Conservation (phyloP, 2,888 invertebrate genomes). For the Volucella bombylans region DNA sequence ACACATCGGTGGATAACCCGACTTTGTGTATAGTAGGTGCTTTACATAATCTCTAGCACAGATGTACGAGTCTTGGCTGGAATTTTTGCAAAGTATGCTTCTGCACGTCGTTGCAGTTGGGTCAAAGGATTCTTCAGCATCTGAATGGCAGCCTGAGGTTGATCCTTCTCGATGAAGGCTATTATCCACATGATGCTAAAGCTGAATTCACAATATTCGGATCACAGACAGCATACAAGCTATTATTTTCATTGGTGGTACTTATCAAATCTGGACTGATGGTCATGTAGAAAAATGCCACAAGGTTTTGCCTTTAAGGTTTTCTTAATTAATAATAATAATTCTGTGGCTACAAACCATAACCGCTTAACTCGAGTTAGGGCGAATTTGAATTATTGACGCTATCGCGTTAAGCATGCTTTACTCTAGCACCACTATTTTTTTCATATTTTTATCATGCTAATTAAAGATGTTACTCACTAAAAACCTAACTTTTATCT, state of each 20-base stretch:
- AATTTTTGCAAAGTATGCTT: slow-evolving; percentile 78
- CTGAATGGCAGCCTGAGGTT: slow-evolving; percentile 86
- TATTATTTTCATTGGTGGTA: slow-evolving; percentile 80
- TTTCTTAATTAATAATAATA: too few relatives aligned
- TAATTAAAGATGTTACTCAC: too few relatives aligned
- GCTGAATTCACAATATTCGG: slow-evolving; percentile 82
- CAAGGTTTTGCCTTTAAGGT: too few relatives aligned
- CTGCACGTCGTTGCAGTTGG: slow-evolving; percentile 85
- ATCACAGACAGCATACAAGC: slow-evolving; percentile 85
- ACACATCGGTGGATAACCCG: slow-evolving; percentile 41
- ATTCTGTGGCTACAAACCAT: too few relatives aligned
- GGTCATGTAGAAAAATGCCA: slow-evolving; percentile 87
- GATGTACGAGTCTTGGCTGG: slow-evolving; percentile 84
- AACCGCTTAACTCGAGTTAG: too few relatives aligned
- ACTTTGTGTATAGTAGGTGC: slow-evolving; percentile 81
- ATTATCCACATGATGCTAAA: slow-evolving; percentile 79
- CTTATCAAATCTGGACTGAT: slow-evolving; percentile 81
- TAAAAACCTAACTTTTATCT: too few relatives aligned
- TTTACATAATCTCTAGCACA: slow-evolving; percentile 86
- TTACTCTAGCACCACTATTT: too few relatives aligned
- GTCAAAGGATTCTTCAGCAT: slow-evolving; percentile 86
- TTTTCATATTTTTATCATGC: too few relatives aligned
- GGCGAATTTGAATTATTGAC: too few relatives aligned
- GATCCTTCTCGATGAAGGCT: slow-evolving; percentile 86
- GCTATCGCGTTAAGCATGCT: too few relatives aligned